Conservation (phyloP, 2,888 invertebrate species). For the Drosophila glabriapex region DNA sequence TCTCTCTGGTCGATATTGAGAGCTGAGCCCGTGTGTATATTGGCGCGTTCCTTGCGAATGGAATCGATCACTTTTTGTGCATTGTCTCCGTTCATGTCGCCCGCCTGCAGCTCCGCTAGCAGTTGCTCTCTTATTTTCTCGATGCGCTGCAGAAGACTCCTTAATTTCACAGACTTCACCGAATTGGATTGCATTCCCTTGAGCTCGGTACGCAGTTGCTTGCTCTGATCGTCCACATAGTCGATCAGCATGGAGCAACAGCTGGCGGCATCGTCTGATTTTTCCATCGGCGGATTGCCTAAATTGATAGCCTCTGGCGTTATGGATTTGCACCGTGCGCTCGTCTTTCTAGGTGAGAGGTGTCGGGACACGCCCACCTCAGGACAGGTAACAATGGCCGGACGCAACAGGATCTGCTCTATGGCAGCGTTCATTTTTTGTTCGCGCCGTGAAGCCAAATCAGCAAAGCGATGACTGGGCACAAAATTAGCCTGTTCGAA, state of each 20-base stretch:
- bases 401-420: slow-evolving; percentile 84
- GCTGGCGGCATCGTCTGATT: slow-evolving; percentile 66
- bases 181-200: slow-evolving; percentile 61
- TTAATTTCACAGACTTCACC: slow-evolving; percentile 69
- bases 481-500: slow-evolving; percentile 83
- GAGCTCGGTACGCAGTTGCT: slow-evolving; percentile 80
- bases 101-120: slow-evolving; percentile 73
- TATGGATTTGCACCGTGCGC: slow-evolving; percentile 3
- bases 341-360: neutral
- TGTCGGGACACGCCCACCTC: slow-evolving; percentile 51
- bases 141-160: slow-evolving; percentile 76
- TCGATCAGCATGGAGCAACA: slow-evolving; percentile 82
- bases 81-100: slow-evolving; percentile 52
- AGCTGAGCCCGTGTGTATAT: slow-evolving; percentile 62
- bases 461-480: slow-evolving; percentile 85
- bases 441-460: slow-evolving; percentile 85
- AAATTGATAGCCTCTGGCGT: slow-evolving; percentile 61
- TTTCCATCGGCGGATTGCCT: slow-evolving; percentile 46
- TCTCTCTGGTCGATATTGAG: slow-evolving; percentile 63
- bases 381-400: slow-evolving; percentile 83
- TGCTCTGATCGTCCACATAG: slow-evolving; percentile 83
- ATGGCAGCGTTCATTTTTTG: slow-evolving; percentile 86
- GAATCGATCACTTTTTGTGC: slow-evolving; percentile 71
- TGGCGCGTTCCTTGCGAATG: slow-evolving; percentile 78
- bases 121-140: slow-evolving; percentile 78